A percentile compares a stretch with the other conserved stretches of the same genome.
Conservation (phyloP, 2,888 invertebrate species). For the Bellardia bayeri region DNA sequence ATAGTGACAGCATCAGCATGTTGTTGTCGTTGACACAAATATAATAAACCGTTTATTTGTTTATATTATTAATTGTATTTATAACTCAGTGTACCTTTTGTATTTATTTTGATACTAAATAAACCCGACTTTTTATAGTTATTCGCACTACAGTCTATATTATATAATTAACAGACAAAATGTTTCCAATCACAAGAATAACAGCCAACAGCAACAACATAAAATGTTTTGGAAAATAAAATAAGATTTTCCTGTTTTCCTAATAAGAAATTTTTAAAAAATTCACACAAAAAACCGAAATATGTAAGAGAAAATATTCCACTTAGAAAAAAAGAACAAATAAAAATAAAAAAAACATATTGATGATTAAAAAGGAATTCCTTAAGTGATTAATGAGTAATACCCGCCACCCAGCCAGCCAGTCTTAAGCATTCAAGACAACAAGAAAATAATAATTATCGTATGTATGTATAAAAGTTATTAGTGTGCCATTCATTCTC, state of each 20-base stretch:
- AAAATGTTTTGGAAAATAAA: neutral
- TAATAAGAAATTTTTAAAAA: neutral
- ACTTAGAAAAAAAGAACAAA: constrained; percentile 19
- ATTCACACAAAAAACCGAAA: neutral
- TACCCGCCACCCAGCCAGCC: constrained; percentile 3
- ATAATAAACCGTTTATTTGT: constrained; percentile 59
- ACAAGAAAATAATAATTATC: constrained; percentile 27
- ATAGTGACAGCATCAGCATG: constrained; percentile 57
- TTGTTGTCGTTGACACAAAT: constrained; percentile 60
- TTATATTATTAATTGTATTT: constrained; percentile 46
- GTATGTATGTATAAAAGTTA: constrained; percentile 28
- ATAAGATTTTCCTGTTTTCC: too few species aligned
- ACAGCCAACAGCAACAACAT: neutral
- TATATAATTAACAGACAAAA: constrained; percentile 25
- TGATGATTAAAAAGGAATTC: constrained; percentile 68
- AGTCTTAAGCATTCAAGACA: constrained; percentile 2
- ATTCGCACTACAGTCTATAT: constrained; percentile 13
- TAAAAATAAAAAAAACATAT: constrained; percentile 3
- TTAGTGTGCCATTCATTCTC: constrained; percentile 61
- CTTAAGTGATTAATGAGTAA: constrained; percentile 69
- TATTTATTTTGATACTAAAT: constrained; percentile 40
- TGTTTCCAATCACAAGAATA: neutral
- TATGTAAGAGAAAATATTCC: constrained; percentile 38
- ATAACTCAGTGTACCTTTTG: constrained; percentile 35
- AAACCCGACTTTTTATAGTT: neutral